Conservation (phyloP, 1,140 invertebrate genomes). For the Bombus fervidus region DNA sequence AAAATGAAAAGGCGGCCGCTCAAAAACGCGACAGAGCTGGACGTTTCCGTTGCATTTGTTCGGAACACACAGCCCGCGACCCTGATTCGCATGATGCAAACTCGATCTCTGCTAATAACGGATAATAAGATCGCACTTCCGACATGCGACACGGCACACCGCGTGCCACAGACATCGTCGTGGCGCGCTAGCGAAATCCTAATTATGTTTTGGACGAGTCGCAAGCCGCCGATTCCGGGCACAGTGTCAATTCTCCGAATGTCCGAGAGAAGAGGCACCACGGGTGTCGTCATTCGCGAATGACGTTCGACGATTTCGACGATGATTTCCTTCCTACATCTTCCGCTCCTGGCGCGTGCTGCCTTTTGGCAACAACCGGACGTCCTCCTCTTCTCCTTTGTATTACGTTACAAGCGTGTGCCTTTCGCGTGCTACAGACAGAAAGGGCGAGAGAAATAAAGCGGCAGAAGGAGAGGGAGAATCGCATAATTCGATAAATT, state of each 20-base stretch:
- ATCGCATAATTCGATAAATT: constrained; percentile 62
- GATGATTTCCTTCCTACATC: neutral
- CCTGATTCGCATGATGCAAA: neutral
- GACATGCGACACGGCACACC: neutral
- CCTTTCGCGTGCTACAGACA: neutral
- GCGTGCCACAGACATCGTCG: constrained; percentile 7
- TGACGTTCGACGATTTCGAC: constrained; percentile 40
- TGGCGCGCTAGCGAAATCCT: constrained; percentile 50
- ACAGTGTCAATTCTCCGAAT: constrained; percentile 45
- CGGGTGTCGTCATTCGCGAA: constrained; percentile 47
- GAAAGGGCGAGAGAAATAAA: neutral
- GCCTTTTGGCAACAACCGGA: neutral
- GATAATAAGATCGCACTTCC: constrained; percentile 31
- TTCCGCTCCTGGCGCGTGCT: constrained; percentile 8
- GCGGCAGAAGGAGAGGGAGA: neutral
- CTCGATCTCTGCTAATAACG: constrained; percentile 3
- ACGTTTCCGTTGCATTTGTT: too few species aligned
- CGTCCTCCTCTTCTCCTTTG: neutral
- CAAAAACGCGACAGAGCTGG: too few species aligned
- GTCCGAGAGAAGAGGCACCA: neutral
- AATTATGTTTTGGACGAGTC: constrained; percentile 63
- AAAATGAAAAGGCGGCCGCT: too few species aligned
- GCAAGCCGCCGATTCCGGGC: constrained; percentile 48
- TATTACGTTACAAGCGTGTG: neutral
- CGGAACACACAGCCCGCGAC: neutral